Conservation (phyloP, 2,888 invertebrate species). For the Monopis laevigella region DNA sequence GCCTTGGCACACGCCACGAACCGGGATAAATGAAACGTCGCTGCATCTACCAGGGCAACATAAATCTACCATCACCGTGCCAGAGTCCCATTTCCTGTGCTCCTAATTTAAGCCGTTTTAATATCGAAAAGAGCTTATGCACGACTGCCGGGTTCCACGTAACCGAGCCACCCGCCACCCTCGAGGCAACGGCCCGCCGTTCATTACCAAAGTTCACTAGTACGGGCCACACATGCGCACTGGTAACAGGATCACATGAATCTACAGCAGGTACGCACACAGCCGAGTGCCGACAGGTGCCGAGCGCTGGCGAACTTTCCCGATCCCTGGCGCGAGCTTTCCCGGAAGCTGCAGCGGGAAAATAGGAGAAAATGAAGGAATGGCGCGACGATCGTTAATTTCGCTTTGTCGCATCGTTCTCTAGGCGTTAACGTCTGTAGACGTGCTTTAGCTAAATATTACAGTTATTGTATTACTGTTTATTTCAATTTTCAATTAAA, state of each 20-base stretch:
- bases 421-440: too few relatives aligned
- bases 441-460: too few relatives aligned
- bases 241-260: not conserved
- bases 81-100: not conserved
- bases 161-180: conserved; percentile 24
- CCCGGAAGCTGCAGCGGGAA: conserved; percentile 49
- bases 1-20: too few relatives aligned
- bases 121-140: conserved; percentile 10
- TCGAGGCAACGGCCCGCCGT: conserved; percentile 46
- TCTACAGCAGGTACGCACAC: too few relatives aligned
- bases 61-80: not conserved
- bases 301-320: conserved; percentile 42
- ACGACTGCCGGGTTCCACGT: conserved; percentile 9
- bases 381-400: too few relatives aligned
- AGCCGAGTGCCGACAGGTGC: conserved; percentile 23
- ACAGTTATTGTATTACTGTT: too few relatives aligned
- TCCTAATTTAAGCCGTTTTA: conserved; percentile 6
- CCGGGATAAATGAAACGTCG: too few relatives aligned
- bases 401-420: too few relatives aligned
- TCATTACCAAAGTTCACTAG: conserved; percentile 67
- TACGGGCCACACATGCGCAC: conserved; percentile 41
- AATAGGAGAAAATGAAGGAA: too few relatives aligned
- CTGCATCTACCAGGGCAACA: conserved; percentile 1
- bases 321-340: conserved; percentile 43
- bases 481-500: too few relatives aligned